Evolutionary conservation across 2,888 invertebrate species (phyloP).

Genomic region (Terebella lapidaria): DNA sequence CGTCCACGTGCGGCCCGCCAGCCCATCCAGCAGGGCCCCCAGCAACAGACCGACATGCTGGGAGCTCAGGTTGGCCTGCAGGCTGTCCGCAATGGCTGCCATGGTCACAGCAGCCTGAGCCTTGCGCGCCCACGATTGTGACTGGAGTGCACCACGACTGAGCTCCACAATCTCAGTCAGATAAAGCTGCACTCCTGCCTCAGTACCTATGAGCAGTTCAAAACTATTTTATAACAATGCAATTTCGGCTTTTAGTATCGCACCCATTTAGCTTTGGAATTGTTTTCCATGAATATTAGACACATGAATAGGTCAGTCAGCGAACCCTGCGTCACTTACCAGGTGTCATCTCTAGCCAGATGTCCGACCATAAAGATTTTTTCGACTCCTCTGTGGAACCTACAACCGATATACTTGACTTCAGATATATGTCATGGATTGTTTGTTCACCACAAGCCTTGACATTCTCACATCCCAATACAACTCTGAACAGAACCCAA

Average conservation of each 20-base stretch:
- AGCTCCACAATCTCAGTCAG: slow-evolving; percentile 67
- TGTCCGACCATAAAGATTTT: no score
- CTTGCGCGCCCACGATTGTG: slow-evolving; percentile 83
- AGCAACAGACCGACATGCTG: slow-evolving; percentile 59
- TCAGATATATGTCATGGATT: no score
- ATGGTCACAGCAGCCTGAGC: slow-evolving; percentile 81
- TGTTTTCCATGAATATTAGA: no score
- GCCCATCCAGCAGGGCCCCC: slow-evolving; percentile 65
- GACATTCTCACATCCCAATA: no score
- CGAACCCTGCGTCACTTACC: neutral
- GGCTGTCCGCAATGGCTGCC: slow-evolving; percentile 70
- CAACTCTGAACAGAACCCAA: no score
- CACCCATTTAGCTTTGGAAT: no score
- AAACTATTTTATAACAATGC: neutral
- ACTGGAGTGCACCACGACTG: slow-evolving; percentile 68
- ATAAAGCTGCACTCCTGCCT: slow-evolving; percentile 74
- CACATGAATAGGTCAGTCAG: no score
- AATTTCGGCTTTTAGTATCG: neutral
- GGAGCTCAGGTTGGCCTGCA: slow-evolving; percentile 64
- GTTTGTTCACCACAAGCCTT: no score
- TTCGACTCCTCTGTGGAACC: no score
- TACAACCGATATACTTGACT: no score
- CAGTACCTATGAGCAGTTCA: slow-evolving; percentile 54
- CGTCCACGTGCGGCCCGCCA: slow-evolving; percentile 80
- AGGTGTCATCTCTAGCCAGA: slow-evolving; percentile 55